A percentile compares a stretch with the other conserved stretches of the same genome.
Evolutionary conservation across 1,140 invertebrate genomes (phyloP).

Genomic region (Monomorium pharaonis): DNA sequence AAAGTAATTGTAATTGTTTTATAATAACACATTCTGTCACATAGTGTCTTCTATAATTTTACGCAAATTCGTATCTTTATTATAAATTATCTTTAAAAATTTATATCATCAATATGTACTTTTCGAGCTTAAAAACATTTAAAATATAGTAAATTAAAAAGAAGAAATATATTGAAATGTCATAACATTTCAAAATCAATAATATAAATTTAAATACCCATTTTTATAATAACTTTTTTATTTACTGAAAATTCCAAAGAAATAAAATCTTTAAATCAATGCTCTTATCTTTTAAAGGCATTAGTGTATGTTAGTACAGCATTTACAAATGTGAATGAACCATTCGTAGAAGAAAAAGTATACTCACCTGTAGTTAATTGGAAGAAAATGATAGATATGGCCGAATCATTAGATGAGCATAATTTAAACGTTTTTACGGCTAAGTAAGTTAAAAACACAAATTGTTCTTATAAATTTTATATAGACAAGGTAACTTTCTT

Average conservation of each 20-base stretch:
- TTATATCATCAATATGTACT: not conserved
- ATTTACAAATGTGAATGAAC: conserved; percentile 90
- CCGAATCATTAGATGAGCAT: conserved; percentile 92
- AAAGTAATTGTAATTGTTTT: not conserved
- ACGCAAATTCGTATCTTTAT: no score
- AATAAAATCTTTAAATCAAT: not conserved
- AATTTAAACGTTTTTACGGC: conserved; percentile 88
- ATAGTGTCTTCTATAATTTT: not conserved
- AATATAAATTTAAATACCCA: not conserved
- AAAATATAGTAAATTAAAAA: not conserved
- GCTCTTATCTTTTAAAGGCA: conserved; percentile 81
- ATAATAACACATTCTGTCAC: not conserved
- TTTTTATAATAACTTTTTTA: not conserved
- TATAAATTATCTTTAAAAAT: no score
- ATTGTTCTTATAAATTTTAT: no score
- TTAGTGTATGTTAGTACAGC: conserved; percentile 94
- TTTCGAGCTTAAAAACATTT: not conserved
- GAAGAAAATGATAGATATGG: conserved; percentile 92
- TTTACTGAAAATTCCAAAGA: not conserved
- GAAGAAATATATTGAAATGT: not conserved
- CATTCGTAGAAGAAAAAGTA: conserved; percentile 90
- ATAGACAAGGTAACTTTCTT: not conserved
- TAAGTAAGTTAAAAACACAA: conserved; percentile 84
- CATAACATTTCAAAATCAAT: not conserved
- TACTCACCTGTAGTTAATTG: conserved; percentile 95